A percentile compares a stretch with the other conserved stretches of the same genome.
phyloP scores from a whole-genome alignment of 2,888 invertebrate genomes.

The Tiliacea citrago region DNA sequence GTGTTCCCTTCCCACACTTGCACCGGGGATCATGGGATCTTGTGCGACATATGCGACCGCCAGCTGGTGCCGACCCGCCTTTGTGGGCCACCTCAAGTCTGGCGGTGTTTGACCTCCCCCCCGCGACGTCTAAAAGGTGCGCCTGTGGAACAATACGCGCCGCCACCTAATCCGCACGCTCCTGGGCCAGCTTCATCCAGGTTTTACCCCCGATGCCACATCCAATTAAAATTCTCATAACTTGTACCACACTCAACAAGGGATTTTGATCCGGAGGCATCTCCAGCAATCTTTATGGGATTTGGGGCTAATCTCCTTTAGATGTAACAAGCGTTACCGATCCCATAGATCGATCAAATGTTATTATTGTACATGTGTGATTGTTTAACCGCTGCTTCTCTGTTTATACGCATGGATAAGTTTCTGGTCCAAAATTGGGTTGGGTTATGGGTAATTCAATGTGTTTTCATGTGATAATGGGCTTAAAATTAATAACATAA shows the following conservation, averaged over 20 bases:
- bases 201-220: too few species aligned
- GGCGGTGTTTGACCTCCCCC: too few species aligned
- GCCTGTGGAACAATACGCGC: too few species aligned
- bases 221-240: slow-evolving; percentile 1
- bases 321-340: slow-evolving; percentile 65
- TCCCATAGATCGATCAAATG: slow-evolving; percentile 37
- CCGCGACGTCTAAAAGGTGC: too few species aligned
- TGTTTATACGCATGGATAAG: neutral
- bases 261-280: slow-evolving; percentile 69
- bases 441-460: neutral
- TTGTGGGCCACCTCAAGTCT: too few species aligned
- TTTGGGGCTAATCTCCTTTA: slow-evolving; percentile 69
- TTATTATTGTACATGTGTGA: slow-evolving; percentile 45
- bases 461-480: neutral
- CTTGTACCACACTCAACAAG: slow-evolving; percentile 59
- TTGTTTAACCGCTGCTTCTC: slow-evolving; percentile 36
- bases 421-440: neutral
- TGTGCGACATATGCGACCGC: too few species aligned
- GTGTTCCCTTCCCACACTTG: too few species aligned
- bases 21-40: too few species aligned
- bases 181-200: too few species aligned
- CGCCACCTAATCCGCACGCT: too few species aligned
- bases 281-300: slow-evolving; percentile 74
- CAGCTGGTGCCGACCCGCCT: too few species aligned
- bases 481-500: neutral